phyloP scores from a whole-genome alignment of 2,797 vertebrate genomes.

The Xiphophorus birchmanni region DNA sequence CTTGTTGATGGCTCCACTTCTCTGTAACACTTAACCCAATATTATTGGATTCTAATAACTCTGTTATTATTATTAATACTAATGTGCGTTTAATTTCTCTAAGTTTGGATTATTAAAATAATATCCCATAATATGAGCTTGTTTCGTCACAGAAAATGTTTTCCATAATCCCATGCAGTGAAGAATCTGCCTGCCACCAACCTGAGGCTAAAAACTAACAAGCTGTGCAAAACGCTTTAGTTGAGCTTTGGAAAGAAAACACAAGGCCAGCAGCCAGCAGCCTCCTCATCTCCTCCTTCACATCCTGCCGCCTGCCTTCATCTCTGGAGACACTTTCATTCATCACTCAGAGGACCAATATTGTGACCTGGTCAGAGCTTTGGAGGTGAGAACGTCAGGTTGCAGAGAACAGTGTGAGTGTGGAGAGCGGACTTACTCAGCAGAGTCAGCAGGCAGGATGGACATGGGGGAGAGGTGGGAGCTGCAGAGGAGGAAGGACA shows the following conservation, averaged over 20 bases:
- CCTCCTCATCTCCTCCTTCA: background rate
- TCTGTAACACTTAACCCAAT: background rate
- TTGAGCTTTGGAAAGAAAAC: constrained; percentile 40
- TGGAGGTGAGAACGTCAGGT: too few species aligned
- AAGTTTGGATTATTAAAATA: too few species aligned
- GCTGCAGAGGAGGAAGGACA: constrained; percentile 75
- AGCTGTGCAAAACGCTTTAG: constrained; percentile 28
- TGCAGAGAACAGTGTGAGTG: background rate
- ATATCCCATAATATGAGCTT: too few species aligned
- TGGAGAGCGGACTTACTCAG: constrained; percentile 86
- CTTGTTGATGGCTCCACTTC: background rate
- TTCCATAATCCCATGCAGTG: constrained; percentile 9
- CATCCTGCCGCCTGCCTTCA: background rate
- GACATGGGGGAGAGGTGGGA: constrained; percentile 85
- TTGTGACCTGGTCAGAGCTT: background rate
- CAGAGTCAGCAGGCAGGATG: constrained; percentile 92
- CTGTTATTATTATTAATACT: background rate
- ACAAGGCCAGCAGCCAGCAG: background rate
- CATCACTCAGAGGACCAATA: background rate
- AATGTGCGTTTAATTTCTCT: background rate
- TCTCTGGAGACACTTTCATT: constrained; percentile 4
- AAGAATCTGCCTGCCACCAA: constrained; percentile 20
- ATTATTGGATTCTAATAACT: background rate
- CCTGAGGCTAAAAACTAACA: constrained; percentile 15
- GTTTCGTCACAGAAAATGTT: background rate